Conservation (phyloP, 1,140 invertebrate genomes). For the Tetragnatha versicolor region DNA sequence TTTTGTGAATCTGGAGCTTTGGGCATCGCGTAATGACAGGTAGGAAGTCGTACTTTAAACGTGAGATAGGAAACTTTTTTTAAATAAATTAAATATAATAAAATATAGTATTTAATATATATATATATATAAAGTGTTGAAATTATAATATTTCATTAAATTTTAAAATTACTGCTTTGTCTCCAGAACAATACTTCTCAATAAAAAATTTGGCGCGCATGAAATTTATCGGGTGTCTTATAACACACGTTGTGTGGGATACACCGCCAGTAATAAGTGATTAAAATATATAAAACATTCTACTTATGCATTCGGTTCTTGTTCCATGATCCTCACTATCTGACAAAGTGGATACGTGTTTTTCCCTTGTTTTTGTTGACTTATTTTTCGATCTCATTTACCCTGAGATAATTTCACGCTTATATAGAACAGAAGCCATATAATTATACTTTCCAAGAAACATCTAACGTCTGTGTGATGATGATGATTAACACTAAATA, state of each 20-base stretch:
- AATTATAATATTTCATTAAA: conserved; percentile 1
- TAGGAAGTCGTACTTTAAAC: no score
- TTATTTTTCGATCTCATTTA: background rate
- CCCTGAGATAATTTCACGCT: no score
- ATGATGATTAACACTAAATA: background rate
- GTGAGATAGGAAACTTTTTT: no score
- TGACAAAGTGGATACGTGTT: background rate
- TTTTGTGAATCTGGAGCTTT: no score
- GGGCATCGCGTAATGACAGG: no score
- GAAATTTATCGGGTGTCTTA: background rate
- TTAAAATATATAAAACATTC: background rate
- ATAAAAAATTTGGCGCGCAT: conserved; percentile 2
- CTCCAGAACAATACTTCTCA: background rate
- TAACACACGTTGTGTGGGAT: background rate
- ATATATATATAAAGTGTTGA: background rate
- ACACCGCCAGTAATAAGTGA: conserved; percentile 8
- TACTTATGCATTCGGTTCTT: conserved; percentile 16
- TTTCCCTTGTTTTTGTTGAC: background rate
- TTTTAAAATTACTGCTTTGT: background rate
- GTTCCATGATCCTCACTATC: background rate
- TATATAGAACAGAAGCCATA: no score
- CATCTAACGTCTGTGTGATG: background rate
- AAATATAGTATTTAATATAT: no score
- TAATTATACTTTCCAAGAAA: conserved; percentile 14
- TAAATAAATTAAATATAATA: no score